Conservation (phyloP, 2,113 vertebrate species). For the Asarcornis scutulata region DNA sequence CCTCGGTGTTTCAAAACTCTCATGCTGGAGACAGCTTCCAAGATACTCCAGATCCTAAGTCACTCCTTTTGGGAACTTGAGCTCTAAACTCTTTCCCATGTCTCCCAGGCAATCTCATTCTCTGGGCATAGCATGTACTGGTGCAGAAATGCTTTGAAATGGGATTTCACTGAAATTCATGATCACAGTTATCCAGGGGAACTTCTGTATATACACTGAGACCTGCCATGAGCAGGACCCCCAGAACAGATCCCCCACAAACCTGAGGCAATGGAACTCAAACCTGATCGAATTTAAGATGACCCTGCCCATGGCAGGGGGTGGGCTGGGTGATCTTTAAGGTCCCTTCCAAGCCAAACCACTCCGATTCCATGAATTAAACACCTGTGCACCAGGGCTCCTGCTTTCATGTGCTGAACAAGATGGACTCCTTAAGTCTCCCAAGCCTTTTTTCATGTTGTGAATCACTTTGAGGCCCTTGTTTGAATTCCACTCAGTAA, state of each 20-base stretch:
- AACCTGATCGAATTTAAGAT: too few species aligned
- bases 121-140: background rate
- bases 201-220: background rate
- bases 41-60: too few species aligned
- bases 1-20: background rate
- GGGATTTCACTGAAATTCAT: background rate
- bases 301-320: too few species aligned
- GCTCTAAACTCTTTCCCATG: background rate
- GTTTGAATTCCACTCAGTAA: background rate
- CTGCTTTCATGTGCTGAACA: accelerated
- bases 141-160: background rate
- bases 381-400: too few species aligned
- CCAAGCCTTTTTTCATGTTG: background rate
- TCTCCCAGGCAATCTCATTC: background rate
- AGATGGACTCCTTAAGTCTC: background rate
- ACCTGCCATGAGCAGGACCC: background rate
- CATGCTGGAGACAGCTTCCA: background rate
- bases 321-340: too few species aligned
- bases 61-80: background rate
- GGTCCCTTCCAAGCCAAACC: background rate
- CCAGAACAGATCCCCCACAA: background rate
- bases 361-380: background rate
- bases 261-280: accelerated
- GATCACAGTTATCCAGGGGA: background rate
- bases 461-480: background rate